Evolutionary conservation across 30 jellyfish, hydroid and myxozoan genomes (phyloP), one percentile per base, ranked within the genome.

Genomic region (Sanderia malayensis): DNA sequence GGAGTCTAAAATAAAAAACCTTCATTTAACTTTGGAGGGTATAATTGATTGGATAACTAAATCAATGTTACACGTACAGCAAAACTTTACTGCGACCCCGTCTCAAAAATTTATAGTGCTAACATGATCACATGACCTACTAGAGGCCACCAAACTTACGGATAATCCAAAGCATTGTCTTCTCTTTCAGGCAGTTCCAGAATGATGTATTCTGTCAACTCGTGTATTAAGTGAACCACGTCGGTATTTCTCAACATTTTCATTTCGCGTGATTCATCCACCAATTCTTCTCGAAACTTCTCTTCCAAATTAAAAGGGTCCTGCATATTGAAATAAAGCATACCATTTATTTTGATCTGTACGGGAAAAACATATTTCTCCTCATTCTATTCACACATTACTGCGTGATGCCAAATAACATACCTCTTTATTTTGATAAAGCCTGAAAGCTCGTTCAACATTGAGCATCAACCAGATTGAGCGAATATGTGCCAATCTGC

Each of bases 381-480:
- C n/a, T n/a, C n/a, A n/a, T n/a, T n/a, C n/a, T n/a, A n/a, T n/a
- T n/a, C n/a, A n/a, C n/a, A n/a, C n/a, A n/a, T n/a, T n/a, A n/a
- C n/a, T n/a, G n/a, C n/a, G n/a, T n/a, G n/a, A n/a, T n/a, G n/a
- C n/a, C n/a, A n/a, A n/a, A n/a, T n/a, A n/a, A n/a, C n/a, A n/a
- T 28, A 71, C 94, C 94, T 82, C 65, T 17, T 77, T 60, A 44
- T 57, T 71, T 13, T 61, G 65, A 22, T 70, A 24, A 18, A 74
- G 78, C 2, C 79, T 31, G 2, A 23, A 47, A 6, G 95, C 95
- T 26, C 84, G 62, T 46, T 84, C 95, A 24, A 75, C 84, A 8
- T 67, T 66, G 62, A 84, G 62, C 95, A 84, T 84, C 13, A 58
- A 13, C 95, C 95, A 84, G 1, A 73, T 61, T 22, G 95, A 84